Percentiles rank a stretch among this genome's conserved stretches.
Evolutionary conservation across 2,113 vertebrate genomes (phyloP).

Genomic region (Isurus oxyrinchus): DNA sequence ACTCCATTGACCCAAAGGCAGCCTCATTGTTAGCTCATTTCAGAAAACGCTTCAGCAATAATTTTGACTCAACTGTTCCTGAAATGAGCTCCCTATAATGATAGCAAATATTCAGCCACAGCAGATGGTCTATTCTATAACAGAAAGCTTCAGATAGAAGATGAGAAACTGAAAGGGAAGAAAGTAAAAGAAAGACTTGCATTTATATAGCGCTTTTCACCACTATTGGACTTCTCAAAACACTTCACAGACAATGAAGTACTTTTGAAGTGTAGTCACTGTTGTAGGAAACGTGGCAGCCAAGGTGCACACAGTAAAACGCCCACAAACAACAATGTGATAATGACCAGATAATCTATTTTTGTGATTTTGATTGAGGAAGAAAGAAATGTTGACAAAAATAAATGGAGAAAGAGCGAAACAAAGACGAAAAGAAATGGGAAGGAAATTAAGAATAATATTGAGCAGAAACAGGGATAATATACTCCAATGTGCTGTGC

Average conservation of each 20-base stretch:
- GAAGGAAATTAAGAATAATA: neutral
- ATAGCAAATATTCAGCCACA: neutral
- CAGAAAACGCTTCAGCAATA: neutral
- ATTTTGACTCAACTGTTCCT: neutral
- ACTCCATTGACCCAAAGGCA: neutral
- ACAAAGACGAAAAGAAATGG: neutral
- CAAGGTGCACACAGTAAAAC: neutral
- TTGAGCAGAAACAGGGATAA: neutral
- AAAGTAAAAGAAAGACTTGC: too few relatives aligned
- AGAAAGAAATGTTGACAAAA: neutral
- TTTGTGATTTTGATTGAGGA: neutral
- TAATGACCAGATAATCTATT: neutral
- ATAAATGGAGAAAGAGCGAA: neutral
- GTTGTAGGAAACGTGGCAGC: neutral
- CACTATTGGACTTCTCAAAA: neutral
- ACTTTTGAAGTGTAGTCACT: neutral
- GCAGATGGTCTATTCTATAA: neutral
- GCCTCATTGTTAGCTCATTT: neutral
- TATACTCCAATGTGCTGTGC: neutral
- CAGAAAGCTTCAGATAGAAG: neutral
- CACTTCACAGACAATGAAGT: neutral
- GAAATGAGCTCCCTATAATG: neutral
- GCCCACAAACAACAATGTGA: neutral
- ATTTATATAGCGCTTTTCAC: too few relatives aligned
- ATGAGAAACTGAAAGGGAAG: neutral